These are phyloP conservation scores for Axea sp. DNA, from an alignment of 2,888 invertebrate genomes.

Conservation along the genomic window DNA sequence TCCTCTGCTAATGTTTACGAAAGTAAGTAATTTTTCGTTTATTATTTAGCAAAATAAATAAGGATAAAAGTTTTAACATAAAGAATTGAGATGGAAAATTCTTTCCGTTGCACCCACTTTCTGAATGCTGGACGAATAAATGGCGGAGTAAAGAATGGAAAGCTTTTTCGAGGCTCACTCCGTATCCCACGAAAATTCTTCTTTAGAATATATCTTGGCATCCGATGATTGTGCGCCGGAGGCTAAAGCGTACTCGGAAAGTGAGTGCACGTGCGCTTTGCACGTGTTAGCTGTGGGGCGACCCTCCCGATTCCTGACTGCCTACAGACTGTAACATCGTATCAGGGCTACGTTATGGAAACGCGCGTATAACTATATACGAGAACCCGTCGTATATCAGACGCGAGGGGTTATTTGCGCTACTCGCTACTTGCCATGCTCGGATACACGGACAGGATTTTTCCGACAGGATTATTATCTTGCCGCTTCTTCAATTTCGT, in stretches of 20 bases:
- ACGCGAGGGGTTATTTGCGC: slow-evolving; percentile 46
- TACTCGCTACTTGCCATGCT: slow-evolving; percentile 41
- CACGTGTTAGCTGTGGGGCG: slow-evolving; percentile 78
- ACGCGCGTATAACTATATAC: slow-evolving; percentile 68
- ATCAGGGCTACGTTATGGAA: slow-evolving; percentile 71
- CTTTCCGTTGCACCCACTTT: too few relatives aligned
- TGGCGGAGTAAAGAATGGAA: slow-evolving; percentile 49
- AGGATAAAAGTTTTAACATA: too few relatives aligned
- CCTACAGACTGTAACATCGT: slow-evolving; percentile 76
- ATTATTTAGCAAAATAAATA: too few relatives aligned
- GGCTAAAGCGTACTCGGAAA: slow-evolving; percentile 75
- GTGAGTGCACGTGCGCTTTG: slow-evolving; percentile 78
- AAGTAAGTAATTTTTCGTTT: too few relatives aligned
- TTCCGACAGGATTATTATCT: slow-evolving; percentile 51
- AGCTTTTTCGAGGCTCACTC: slow-evolving; percentile 49
- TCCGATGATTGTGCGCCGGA: slow-evolving; percentile 77
- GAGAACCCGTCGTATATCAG: slow-evolving; percentile 48
- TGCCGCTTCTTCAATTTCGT: slow-evolving; percentile 7
- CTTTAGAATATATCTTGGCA: slow-evolving; percentile 77
- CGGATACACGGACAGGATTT: slow-evolving; percentile 33
- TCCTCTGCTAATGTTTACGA: too few relatives aligned
- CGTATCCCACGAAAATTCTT: slow-evolving; percentile 73
- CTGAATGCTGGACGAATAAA: too few relatives aligned
- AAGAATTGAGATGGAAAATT: too few relatives aligned
- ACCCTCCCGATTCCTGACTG: slow-evolving; percentile 76